phyloP scores from a whole-genome alignment of 2,888 invertebrate species.

The Carcina quercana region DNA sequence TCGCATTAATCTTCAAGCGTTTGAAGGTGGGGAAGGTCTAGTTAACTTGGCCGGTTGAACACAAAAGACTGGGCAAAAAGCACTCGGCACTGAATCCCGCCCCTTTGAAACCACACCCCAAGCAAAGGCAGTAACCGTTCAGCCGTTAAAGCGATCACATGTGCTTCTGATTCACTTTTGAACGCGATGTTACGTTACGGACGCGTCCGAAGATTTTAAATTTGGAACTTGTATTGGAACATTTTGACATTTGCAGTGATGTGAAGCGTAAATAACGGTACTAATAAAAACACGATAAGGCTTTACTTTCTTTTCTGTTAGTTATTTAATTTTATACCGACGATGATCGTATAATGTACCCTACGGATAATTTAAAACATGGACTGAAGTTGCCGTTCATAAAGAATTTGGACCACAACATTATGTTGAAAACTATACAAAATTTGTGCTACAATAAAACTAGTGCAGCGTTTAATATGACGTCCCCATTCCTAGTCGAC shows the following conservation, averaged over 20 bases:
- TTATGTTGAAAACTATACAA: slow-evolving; percentile 68
- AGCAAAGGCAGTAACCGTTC: slow-evolving; percentile 38
- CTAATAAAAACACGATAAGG: slow-evolving; percentile 13
- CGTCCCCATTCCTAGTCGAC: slow-evolving; percentile 77
- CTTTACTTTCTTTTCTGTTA: too few species aligned
- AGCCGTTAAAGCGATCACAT: slow-evolving; percentile 28
- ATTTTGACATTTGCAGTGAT: slow-evolving; percentile 16
- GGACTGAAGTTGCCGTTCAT: slow-evolving; percentile 54
- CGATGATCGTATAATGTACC: slow-evolving; percentile 58
- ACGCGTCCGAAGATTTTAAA: slow-evolving; percentile 16
- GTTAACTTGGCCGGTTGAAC: slow-evolving; percentile 25
- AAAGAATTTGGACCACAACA: slow-evolving; percentile 54
- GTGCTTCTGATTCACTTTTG: slow-evolving; percentile 16
- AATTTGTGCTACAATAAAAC: slow-evolving; percentile 57
- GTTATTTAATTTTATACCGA: slow-evolving; percentile 6
- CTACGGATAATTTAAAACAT: slow-evolving; percentile 52
- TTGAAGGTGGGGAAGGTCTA: slow-evolving; percentile 27
- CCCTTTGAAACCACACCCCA: slow-evolving; percentile 61
- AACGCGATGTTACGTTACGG: slow-evolving; percentile 6
- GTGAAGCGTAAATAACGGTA: slow-evolving; percentile 8
- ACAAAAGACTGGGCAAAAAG: slow-evolving; percentile 61
- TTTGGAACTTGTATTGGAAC: slow-evolving; percentile 10
- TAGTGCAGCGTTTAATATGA: slow-evolving; percentile 60
- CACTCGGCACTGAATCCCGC: slow-evolving; percentile 50
- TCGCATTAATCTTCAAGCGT: neutral